A percentile compares a stretch with the other conserved stretches of the same genome.
Evolutionary conservation across 2,797 vertebrate species (phyloP).

Genomic region (Anguilla obscura): DNA sequence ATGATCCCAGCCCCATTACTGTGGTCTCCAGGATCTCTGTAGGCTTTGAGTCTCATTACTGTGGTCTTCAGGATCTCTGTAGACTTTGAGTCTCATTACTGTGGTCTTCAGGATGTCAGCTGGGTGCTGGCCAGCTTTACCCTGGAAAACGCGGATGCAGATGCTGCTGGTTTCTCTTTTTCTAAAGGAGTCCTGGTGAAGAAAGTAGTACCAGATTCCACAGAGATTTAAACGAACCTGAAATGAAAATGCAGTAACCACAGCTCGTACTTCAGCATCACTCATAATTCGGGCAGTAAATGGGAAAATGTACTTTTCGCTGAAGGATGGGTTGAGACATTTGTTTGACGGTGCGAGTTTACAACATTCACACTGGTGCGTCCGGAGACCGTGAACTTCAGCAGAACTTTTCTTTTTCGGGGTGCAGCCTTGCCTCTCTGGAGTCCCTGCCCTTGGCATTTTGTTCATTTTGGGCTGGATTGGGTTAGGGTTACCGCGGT

Average conservation of each 20-base stretch:
- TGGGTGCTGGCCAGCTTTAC: conserved; percentile 22
- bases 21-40: too few relatives aligned
- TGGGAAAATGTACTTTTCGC: background rate
- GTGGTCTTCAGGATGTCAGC: background rate
- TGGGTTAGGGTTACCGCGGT: conserved; percentile 41
- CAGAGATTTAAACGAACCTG: background rate
- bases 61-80: too few relatives aligned
- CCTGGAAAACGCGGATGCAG: conserved; percentile 52
- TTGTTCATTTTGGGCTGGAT: too few relatives aligned
- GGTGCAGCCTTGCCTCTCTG: background rate
- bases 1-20: too few relatives aligned
- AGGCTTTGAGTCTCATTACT: too few relatives aligned
- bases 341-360: too few relatives aligned
- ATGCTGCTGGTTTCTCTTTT: background rate
- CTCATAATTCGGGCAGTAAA: background rate
- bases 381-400: background rate
- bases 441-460: background rate
- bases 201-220: background rate
- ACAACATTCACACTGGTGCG: too few relatives aligned
- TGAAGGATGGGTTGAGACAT: conserved; percentile 18
- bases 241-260: background rate
- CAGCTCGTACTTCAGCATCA: background rate
- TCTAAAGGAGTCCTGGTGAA: background rate
- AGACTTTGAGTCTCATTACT: too few relatives aligned
- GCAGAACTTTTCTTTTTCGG: background rate